These are phyloP conservation scores for Calypte anna DNA, from an alignment of 2,113 vertebrate genomes.

Conservation along the genomic window DNA sequence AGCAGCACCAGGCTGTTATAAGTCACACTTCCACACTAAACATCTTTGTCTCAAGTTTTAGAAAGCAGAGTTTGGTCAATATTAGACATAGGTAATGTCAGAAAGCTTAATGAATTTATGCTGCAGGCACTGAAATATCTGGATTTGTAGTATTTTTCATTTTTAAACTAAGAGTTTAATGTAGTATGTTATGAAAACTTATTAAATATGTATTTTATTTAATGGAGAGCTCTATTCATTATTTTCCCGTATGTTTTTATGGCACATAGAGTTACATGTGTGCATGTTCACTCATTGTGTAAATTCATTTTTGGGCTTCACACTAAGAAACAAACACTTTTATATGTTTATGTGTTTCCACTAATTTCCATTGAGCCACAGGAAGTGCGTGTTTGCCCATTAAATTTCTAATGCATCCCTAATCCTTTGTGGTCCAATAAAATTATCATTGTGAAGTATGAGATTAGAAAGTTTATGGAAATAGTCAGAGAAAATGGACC, in stretches of 20 bases:
- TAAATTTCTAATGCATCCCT: not conserved
- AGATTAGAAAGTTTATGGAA: not conserved
- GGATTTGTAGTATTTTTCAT: not conserved
- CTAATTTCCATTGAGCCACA: not conserved
- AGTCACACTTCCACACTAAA: not conserved
- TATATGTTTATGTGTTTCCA: not conserved
- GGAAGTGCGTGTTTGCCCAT: rapidly evolving
- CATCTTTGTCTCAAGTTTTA: conserved; percentile 9
- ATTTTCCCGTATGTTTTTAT: not conserved
- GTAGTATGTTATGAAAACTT: not conserved
- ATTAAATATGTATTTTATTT: not conserved
- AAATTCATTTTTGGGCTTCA: not conserved
- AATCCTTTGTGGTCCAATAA: not conserved
- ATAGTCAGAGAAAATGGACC: not conserved
- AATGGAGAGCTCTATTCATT: not conserved
- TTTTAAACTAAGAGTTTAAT: not conserved
- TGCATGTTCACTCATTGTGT: not conserved
- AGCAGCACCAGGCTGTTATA: not conserved
- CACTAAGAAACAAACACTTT: not conserved
- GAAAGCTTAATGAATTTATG: not conserved
- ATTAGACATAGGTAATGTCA: not conserved
- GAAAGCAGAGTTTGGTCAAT: not conserved
- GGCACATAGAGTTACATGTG: not conserved
- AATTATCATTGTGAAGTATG: not conserved
- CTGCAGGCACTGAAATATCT: not conserved